A percentile compares a stretch with the other conserved stretches of the same genome.
Conservation (phyloP, 2,888 invertebrate genomes). For the Eumacrocentrus americanus region DNA sequence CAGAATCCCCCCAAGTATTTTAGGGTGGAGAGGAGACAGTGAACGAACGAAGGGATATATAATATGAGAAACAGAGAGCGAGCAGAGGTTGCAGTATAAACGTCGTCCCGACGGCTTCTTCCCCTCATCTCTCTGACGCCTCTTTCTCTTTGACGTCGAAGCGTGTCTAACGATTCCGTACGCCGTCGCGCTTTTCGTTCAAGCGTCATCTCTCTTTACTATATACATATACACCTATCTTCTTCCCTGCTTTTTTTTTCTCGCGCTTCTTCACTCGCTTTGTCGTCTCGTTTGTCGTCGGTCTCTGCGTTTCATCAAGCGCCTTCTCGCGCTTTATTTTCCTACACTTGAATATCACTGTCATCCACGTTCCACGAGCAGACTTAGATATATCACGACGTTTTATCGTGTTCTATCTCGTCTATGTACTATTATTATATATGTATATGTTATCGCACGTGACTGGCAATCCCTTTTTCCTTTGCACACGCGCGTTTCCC, state of each 20-base stretch:
- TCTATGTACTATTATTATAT: background rate
- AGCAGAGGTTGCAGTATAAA: background rate
- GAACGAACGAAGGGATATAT: slow-evolving; percentile 9
- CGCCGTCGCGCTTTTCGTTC: background rate
- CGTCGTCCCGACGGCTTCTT: background rate
- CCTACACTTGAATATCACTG: too few species aligned
- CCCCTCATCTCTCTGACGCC: background rate
- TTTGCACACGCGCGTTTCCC: slow-evolving; percentile 28
- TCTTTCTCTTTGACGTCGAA: background rate
- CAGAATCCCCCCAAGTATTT: slow-evolving; percentile 31
- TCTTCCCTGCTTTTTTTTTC: background rate
- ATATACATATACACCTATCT: too few species aligned
- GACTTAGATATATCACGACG: too few species aligned
- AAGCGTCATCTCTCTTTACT: too few species aligned
- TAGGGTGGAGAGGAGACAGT: slow-evolving; percentile 11
- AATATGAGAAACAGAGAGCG: slow-evolving; percentile 1
- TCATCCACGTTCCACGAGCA: too few species aligned
- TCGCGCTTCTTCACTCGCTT: background rate
- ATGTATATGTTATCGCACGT: slow-evolving; percentile 8
- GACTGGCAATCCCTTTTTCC: slow-evolving; percentile 16
- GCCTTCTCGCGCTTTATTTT: too few species aligned
- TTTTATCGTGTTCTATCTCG: background rate
- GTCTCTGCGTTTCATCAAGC: background rate
- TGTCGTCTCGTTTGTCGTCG: background rate
- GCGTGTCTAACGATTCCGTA: slow-evolving; percentile 9